A percentile compares a stretch with the other conserved stretches of the same genome.
Conservation (phyloP, 2,113 vertebrate genomes). For the Thalassoma bifasciatum region DNA sequence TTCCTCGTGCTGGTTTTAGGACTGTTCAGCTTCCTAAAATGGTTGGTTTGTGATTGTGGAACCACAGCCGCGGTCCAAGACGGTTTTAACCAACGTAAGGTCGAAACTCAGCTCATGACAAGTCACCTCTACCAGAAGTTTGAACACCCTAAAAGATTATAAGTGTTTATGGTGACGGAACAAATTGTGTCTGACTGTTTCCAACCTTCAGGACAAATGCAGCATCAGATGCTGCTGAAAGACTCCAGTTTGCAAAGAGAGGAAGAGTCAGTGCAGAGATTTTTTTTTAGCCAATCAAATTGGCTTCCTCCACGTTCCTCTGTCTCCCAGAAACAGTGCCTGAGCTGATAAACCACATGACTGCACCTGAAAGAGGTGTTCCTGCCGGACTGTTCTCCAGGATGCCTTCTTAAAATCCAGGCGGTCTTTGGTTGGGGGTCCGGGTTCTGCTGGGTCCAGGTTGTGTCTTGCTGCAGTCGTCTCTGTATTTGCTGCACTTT, state of each 20-base stretch:
- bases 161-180: no score
- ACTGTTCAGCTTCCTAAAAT: no score
- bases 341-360: background rate
- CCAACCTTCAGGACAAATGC: background rate
- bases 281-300: background rate
- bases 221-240: slow-evolving; percentile 14
- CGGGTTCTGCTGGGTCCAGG: background rate
- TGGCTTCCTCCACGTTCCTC: background rate
- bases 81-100: no score
- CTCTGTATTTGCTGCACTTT: slow-evolving; percentile 73
- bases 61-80: no score
- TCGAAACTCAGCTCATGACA: no score
- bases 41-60: no score
- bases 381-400: background rate
- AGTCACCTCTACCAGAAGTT: no score
- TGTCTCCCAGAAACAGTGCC: background rate
- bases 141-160: no score
- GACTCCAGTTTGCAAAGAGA: background rate
- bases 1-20: no score
- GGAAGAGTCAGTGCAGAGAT: background rate
- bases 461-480: slow-evolving; percentile 13
- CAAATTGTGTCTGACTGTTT: no score
- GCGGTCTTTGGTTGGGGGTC: slow-evolving; percentile 11
- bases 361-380: no score
- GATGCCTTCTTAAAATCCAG: background rate